Evolutionary conservation across 2,888 invertebrate genomes (phyloP).

Genomic region (Melinopterus prodromus): DNA sequence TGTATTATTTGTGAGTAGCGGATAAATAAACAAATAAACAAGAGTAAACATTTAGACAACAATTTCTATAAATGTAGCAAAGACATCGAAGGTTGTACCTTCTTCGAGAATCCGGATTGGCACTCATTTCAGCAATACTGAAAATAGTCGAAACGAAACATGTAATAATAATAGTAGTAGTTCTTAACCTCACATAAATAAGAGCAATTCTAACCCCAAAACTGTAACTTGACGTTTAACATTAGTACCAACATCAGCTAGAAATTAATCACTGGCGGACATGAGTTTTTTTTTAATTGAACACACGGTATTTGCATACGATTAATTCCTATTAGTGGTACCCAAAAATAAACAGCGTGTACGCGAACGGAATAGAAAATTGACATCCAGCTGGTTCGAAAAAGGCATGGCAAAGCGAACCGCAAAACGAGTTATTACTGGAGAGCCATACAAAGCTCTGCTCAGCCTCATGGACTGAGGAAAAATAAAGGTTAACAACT

Average conservation of each 20-base stretch:
- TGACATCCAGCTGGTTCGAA: conserved; percentile 11
- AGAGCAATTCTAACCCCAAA: too few species aligned
- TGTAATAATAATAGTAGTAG: too few species aligned
- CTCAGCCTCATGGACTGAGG: background rate
- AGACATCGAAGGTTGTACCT: conserved; percentile 51
- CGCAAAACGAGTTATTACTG: conserved; percentile 13
- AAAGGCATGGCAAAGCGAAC: conserved; percentile 10
- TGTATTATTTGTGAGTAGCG: too few species aligned
- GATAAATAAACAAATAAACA: too few species aligned
- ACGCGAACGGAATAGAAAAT: conserved; percentile 15
- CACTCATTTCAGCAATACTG: conserved; percentile 59
- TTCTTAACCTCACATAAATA: too few species aligned
- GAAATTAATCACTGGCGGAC: background rate
- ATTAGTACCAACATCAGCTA: too few species aligned
- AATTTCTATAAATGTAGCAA: conserved; percentile 10
- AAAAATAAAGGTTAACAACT: conserved; percentile 23
- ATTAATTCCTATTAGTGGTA: too few species aligned
- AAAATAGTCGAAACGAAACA: conserved; percentile 39
- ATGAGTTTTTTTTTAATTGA: background rate
- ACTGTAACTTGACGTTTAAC: too few species aligned
- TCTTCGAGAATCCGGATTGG: conserved; percentile 59
- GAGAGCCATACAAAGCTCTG: background rate
- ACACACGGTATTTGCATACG: too few species aligned
- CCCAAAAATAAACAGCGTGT: too few species aligned
- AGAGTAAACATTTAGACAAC: background rate